Conservation (phyloP, 2,797 vertebrate species). For the Poeciliopsis paucimaculata region DNA sequence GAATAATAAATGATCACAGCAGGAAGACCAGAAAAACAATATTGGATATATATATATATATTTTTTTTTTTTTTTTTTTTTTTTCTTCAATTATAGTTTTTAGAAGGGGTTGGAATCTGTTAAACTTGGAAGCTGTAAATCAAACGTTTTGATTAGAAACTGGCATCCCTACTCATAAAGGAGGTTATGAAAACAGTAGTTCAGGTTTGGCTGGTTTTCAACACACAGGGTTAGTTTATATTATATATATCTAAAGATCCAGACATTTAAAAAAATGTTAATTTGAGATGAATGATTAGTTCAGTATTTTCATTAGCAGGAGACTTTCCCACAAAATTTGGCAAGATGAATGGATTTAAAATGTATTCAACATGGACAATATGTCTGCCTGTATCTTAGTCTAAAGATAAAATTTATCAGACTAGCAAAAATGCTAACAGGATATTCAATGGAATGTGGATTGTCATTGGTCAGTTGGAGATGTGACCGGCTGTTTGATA, state of each 20-base stretch:
- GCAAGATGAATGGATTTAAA: background rate
- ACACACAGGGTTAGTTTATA: slow-evolving; percentile 38
- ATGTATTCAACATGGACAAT: background rate
- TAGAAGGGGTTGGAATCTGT: background rate
- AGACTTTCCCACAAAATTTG: slow-evolving; percentile 3
- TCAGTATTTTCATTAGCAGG: background rate
- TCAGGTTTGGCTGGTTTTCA: slow-evolving; percentile 34
- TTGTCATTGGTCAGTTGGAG: slow-evolving; percentile 26
- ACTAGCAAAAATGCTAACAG: slow-evolving; percentile 4
- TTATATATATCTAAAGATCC: background rate
- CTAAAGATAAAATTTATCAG: slow-evolving; percentile 25
- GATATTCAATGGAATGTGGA: slow-evolving; percentile 21
- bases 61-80: too few species aligned
- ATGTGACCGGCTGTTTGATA: slow-evolving; percentile 27
- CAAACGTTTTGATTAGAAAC: background rate
- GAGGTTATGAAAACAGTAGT: slow-evolving; percentile 18
- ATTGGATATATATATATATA: background rate
- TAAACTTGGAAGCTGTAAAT: background rate
- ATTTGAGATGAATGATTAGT: background rate
- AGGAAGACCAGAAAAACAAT: background rate
- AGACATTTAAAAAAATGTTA: background rate
- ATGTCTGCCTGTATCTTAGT: background rate
- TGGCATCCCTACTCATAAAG: background rate
- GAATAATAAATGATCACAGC: background rate
- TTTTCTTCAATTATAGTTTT: background rate